Evolutionary conservation across 2,113 vertebrate species (phyloP).

Genomic region (Actenoides hombroni): DNA sequence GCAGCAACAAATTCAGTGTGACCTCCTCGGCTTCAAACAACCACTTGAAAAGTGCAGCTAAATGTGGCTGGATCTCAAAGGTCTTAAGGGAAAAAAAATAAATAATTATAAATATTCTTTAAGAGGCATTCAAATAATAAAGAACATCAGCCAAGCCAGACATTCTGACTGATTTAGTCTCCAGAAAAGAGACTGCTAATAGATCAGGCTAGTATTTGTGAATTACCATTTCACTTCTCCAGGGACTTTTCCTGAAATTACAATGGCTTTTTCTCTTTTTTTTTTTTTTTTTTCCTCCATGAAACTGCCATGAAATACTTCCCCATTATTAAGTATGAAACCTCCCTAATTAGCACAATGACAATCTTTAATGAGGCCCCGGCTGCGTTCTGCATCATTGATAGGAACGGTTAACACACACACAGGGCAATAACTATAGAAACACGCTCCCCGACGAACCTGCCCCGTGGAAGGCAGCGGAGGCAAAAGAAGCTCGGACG

Average conservation of each 20-base stretch:
- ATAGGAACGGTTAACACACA: not conserved
- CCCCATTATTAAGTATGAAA: not conserved
- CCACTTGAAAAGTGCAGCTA: not conserved
- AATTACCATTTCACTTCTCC: conserved; percentile 36
- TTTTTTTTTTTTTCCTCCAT: not conserved
- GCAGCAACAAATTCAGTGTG: not conserved
- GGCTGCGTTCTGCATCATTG: not conserved
- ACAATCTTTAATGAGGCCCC: conserved; percentile 4
- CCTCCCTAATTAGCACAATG: conserved; percentile 41
- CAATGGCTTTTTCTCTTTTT: not conserved
- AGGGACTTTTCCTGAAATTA: conserved; percentile 10
- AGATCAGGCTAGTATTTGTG: not conserved
- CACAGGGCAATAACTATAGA: not conserved
- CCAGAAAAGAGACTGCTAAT: not conserved
- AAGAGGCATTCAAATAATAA: not conserved
- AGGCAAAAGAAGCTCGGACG: not conserved
- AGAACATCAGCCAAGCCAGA: not conserved
- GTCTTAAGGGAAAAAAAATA: not conserved
- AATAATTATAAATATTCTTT: not conserved
- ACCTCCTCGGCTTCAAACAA: not conserved
- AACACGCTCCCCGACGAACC: not conserved
- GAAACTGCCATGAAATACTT: conserved; percentile 30
- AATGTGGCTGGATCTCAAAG: not conserved
- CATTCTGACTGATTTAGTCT: not conserved
- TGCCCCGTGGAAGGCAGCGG: not conserved